Base-by-base conservation (phyloP, 2,888 invertebrate species). In the Pediacus dermestoides region DNA sequence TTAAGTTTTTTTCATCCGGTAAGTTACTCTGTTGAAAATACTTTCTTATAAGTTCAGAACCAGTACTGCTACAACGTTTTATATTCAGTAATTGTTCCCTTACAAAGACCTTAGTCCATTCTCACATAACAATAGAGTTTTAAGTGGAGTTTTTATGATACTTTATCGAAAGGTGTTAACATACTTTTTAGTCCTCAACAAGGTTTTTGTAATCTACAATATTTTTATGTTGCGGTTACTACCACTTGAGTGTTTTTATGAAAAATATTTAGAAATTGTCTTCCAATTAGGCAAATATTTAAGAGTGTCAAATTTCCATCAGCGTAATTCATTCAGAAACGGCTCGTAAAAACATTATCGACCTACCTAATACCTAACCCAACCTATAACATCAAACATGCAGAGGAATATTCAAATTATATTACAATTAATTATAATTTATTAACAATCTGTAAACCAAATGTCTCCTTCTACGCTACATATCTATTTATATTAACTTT, bases 381-480 rank as follows among this genome's bases (percentile, higher is more conserved):
- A 9, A 23, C 10, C 10, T 23, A 23, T 23, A 23, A 9, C 23
- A 23, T 9, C 23, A 34, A 21, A 25, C 32, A 7, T 22, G 23
- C 22, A 22, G 26, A 8, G 13, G 26, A 31, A 12, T 7, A 32
- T 33, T 35, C 34, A 39, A 30, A 39, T 35, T 34, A 39, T 34
- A 26, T 39, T 39, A 34, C 39, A 39, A 39, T 39, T 39, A 39
- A 35, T 39, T 35, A 25, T 28, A 22, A 39, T 35, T 39, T 39
- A 39, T 39, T 16, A 39, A 33, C 25, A 16, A 38, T 13, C 33
- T 38, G 31, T 25, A 25, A 30, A 25, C 16, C 8, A 34, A 39
- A 34, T 28, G 30, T 35, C 34, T 28, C 34, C 39, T 23, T 23
- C 31, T 21, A 31, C 30, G 37, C 18, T 9, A n/a, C 14, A 28